phyloP scores from a whole-genome alignment of 2,888 invertebrate genomes.

The Aelia acuminata region DNA sequence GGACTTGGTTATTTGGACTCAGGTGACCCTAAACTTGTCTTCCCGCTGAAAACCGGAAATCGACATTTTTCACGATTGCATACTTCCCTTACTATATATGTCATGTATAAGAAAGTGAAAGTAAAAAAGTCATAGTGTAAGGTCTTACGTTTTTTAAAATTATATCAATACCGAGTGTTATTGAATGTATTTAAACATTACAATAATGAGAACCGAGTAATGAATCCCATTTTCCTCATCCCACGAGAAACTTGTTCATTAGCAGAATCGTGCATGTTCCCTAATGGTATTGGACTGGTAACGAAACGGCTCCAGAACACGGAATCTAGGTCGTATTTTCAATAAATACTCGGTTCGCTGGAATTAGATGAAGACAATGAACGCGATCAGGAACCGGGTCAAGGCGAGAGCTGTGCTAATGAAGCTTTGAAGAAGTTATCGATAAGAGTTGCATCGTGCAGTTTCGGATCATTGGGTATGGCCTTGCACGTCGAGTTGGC shows the following conservation, averaged over 20 bases:
- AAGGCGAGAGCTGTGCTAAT: not conserved
- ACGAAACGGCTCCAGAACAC: conserved; percentile 3
- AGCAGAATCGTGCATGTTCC: not conserved
- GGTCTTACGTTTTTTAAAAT: too few relatives aligned
- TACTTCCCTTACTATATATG: too few relatives aligned
- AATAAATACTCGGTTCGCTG: not conserved
- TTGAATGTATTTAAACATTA: not conserved
- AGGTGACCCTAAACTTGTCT: too few relatives aligned
- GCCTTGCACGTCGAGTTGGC: not conserved
- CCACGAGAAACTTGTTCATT: conserved; percentile 37
- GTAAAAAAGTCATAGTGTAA: too few relatives aligned
- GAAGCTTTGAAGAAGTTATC: conserved; percentile 8
- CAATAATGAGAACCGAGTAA: not conserved
- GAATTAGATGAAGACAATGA: conserved; percentile 2
- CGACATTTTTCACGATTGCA: too few relatives aligned
- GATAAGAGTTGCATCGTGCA: conserved; percentile 30
- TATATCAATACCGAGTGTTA: not conserved
- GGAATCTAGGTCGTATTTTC: conserved; percentile 36
- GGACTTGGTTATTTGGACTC: too few relatives aligned
- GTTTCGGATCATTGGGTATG: not conserved
- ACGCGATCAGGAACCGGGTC: not conserved
- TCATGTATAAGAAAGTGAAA: too few relatives aligned
- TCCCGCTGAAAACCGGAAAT: too few relatives aligned
- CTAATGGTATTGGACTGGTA: not conserved
- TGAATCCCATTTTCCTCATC: not conserved